These are phyloP conservation scores for Macrocentrus cingulum DNA, from an alignment of 1,140 invertebrate species.

Conservation along the genomic window DNA sequence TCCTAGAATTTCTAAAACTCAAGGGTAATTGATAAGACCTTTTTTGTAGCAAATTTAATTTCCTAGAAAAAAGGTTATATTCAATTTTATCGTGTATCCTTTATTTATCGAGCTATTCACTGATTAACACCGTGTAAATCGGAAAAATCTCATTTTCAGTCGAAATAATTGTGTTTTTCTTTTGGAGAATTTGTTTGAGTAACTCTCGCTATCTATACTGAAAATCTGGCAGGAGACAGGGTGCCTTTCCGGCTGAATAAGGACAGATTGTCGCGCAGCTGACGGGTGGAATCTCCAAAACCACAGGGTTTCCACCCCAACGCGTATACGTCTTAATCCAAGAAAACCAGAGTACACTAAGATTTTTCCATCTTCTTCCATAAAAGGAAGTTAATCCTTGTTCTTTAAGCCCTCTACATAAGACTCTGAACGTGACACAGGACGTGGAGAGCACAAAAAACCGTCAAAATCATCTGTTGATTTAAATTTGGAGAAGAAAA, in stretches of 20 bases:
- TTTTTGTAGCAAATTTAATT: too few relatives aligned
- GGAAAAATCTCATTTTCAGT: too few relatives aligned
- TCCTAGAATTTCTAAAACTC: too few relatives aligned
- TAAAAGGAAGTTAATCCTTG: slow-evolving; percentile 24
- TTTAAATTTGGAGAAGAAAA: too few relatives aligned
- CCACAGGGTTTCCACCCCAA: slow-evolving; percentile 14
- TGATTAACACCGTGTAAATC: too few relatives aligned
- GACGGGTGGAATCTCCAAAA: slow-evolving; percentile 4
- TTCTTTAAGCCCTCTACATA: not conserved
- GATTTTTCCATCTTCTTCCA: slow-evolving; percentile 8
- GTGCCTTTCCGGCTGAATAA: slow-evolving; percentile 5
- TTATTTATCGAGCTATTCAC: too few relatives aligned
- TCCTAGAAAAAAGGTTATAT: too few relatives aligned
- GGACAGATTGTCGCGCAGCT: not conserved
- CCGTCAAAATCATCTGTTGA: too few relatives aligned
- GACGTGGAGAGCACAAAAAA: not conserved
- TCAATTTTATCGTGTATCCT: too few relatives aligned
- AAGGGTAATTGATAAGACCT: too few relatives aligned
- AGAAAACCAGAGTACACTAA: slow-evolving; percentile 15
- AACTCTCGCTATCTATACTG: slow-evolving; percentile 1
- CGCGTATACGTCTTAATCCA: slow-evolving; percentile 25
- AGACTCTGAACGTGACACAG: not conserved
- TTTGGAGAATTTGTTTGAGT: slow-evolving; percentile 11
- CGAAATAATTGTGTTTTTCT: too few relatives aligned
- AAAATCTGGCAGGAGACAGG: not conserved